Base-by-base conservation (phyloP, 2,888 invertebrate species). In the Caenorhabditis afra region DNA sequence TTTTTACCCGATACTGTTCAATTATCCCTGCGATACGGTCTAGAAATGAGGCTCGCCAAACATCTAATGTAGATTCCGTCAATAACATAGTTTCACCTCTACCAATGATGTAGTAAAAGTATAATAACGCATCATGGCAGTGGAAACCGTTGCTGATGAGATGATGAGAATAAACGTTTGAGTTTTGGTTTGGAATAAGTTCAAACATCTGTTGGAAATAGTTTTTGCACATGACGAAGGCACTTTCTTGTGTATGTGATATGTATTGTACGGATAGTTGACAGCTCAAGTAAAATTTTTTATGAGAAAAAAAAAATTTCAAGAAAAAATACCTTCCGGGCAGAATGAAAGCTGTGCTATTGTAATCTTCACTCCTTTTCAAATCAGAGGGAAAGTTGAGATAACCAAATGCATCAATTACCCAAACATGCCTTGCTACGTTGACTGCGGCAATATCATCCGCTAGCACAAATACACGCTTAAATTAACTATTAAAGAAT, bases 391-490 rank as follows among this genome's bases (percentile, higher is more conserved):
- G 53, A 23, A 83, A 83, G 29, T 71, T 67, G 12, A 83, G 37
- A 23, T 73, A 83, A 8, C 83, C 83, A 23, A 75, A 78, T n/a
- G 67, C 83, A 57, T 83, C 83, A 37, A 68, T 68, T 12, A 80
- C 49, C 81, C 81, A 81, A 16, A 83, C 66, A 55, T 79, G 74
- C 11, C 68, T 61, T 29, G 83, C 75, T 12, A 81, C 23, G 16
- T 73, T 79, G 11, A 83, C 58, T 22, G 62, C 53, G 16, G 65
- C 62, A 11, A 83, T 55, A 8, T 83, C 81, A 10, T 81, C 81
- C 10, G 83, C 55, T 0, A 83, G 53, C 44, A 83, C 71, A 47
- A 83, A 83, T 7, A 83, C 55, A 44, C 74, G 62, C 81, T 83
- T 35, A 80, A 52, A 37, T 11, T 3, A 37, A 5, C 10, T 23